Evolutionary conservation across 2,797 vertebrate species (phyloP), one percentile per base, ranked within the genome.

Genomic region (Sciaenops ocellatus): DNA sequence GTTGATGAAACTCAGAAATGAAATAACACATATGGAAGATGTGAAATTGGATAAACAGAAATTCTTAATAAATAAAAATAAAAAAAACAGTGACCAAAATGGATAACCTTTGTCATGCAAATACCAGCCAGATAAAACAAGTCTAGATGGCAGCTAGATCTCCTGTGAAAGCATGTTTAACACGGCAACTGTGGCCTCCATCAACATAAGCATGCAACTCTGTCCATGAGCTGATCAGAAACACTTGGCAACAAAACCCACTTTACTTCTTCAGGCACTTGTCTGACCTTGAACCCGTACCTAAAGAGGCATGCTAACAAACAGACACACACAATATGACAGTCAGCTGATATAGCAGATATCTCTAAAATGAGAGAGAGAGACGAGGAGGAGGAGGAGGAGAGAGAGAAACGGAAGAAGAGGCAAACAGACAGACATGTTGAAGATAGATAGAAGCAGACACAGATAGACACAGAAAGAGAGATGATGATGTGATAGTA

Each of bases 341-440:
- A 90, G 91, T 96, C 96, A 96, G 95, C 93, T 95, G 95, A 96
- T 92, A 57, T 13, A 90, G 50, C 60, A 83, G 91, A 93, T 93
- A 91, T 82, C 81, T 65, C 30, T 13, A 38, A 38, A 38, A 38
- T 38, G 34, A 38, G 60, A 71, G 56, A 82, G 5, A 52, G 65
- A 69, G 55, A n/a, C n/a, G 63, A 3, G 67, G 60, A 71, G 28
- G n/a, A 38, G 24, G 20, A n/a, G 11, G 22, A 16, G 13, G n/a
- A 28, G 41, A 44, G 28, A 61, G 57, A 69, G 47, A 63, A 28
- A 63, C 15, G 61, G 52, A 78, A 63, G 56, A 34, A 69, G 75
- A 76, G 67, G 50, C 73, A 75, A 79, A 79, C 66, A 78, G 48
- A 71, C 57, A 76, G 74, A 84, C 60, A 84, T 62, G 83, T 41